Conservation (phyloP, 1,140 invertebrate species). For the Scaptomyza hsui region DNA sequence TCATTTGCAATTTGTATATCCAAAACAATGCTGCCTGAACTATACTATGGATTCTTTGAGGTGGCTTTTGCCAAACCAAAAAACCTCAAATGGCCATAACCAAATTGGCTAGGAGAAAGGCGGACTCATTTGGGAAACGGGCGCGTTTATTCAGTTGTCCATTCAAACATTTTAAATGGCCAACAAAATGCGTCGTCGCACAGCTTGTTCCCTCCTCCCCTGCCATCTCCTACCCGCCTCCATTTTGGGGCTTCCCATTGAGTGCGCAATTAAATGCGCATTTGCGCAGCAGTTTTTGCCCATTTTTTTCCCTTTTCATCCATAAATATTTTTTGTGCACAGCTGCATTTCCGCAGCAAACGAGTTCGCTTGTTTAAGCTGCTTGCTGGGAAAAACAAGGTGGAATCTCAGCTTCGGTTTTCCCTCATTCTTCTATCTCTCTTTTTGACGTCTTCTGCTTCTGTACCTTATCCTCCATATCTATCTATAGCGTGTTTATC, state of each 20-base stretch:
- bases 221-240: not conserved
- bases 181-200: slow-evolving; percentile 22
- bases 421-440: not conserved
- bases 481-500: not conserved
- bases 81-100: slow-evolving; percentile 6
- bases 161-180: slow-evolving; percentile 27
- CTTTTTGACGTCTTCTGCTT: not conserved
- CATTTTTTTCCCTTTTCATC: not conserved
- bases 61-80: not conserved
- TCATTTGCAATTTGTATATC: not conserved
- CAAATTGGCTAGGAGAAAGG: not conserved
- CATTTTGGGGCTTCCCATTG: slow-evolving; percentile 30
- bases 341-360: slow-evolving; percentile 47
- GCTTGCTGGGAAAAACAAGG: slow-evolving; percentile 1
- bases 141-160: slow-evolving; percentile 17
- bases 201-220: not conserved
- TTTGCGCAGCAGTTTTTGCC: slow-evolving; percentile 32
- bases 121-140: slow-evolving; percentile 10
- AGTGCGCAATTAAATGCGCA: slow-evolving; percentile 51
- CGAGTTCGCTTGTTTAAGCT: slow-evolving; percentile 42
- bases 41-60: not conserved
- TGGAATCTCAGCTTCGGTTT: slow-evolving; percentile 5
- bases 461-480: not conserved
- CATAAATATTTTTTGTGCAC: not conserved
- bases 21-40: not conserved